A percentile compares a stretch with the other conserved stretches of the same genome.
Evolutionary conservation across 2,888 invertebrate genomes (phyloP).

Genomic region (Gymnoscelis rufifasciata): DNA sequence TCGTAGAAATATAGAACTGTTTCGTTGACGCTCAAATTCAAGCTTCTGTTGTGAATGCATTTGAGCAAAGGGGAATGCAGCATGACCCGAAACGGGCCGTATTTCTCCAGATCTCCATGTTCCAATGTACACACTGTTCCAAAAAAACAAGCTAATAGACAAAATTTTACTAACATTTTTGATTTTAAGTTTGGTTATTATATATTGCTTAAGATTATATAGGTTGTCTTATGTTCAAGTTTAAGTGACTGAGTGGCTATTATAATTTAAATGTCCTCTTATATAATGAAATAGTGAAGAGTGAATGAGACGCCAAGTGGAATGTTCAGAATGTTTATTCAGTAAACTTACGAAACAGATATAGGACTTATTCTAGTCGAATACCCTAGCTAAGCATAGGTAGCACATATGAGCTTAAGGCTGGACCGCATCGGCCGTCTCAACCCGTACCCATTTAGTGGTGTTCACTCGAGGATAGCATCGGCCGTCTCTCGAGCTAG

Average conservation of each 20-base stretch:
- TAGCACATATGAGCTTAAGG: too few relatives aligned
- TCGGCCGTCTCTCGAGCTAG: too few relatives aligned
- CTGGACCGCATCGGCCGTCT: too few relatives aligned
- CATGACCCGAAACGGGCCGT: conserved; percentile 58
- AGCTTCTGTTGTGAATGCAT: conserved; percentile 51
- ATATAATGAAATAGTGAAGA: not conserved
- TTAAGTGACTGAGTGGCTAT: not conserved
- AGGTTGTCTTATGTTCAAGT: conserved; percentile 2
- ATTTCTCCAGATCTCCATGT: conserved; percentile 57
- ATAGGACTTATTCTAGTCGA: too few relatives aligned
- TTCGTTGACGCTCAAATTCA: conserved; percentile 55
- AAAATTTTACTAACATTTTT: conserved; percentile 25
- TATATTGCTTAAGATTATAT: too few relatives aligned
- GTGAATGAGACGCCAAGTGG: too few relatives aligned
- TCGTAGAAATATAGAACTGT: conserved; percentile 60
- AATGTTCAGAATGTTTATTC: too few relatives aligned
- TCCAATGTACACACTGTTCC: conserved; percentile 36
- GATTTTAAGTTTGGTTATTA: too few relatives aligned
- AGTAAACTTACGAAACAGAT: too few relatives aligned
- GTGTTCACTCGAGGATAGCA: too few relatives aligned
- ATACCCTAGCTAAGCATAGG: too few relatives aligned
- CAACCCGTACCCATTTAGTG: too few relatives aligned
- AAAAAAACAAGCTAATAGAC: conserved; percentile 32
- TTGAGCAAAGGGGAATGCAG: conserved; percentile 54
- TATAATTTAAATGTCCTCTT: conserved; percentile 7